Percentiles rank a stretch among this genome's conserved stretches.
Conservation (phyloP, 2,888 invertebrate species). For the Dolichopus griseipennis region DNA sequence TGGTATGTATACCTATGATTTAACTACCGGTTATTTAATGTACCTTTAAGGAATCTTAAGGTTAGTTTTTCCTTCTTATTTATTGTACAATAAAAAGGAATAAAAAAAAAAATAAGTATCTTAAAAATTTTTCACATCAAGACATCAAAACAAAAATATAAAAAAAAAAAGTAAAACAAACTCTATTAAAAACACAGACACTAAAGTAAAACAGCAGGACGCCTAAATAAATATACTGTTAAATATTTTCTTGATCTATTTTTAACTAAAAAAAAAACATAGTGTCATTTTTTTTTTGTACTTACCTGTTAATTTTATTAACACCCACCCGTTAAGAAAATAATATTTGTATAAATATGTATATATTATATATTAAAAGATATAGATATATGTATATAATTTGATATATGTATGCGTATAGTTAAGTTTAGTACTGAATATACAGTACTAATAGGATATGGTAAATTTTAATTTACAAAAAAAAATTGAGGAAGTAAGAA, state of each 20-base stretch:
- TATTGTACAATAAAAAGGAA: neutral
- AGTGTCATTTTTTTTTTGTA: neutral
- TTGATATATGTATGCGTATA: too few species aligned
- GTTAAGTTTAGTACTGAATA: too few species aligned
- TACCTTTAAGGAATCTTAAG: neutral
- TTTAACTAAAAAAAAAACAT: neutral
- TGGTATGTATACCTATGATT: neutral
- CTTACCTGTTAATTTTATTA: neutral
- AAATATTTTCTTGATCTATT: constrained; percentile 1
- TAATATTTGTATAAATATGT: too few species aligned
- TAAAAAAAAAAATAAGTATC: neutral
- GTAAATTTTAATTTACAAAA: too few species aligned
- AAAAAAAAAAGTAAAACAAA: neutral
- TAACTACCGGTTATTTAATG: neutral
- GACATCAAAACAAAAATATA: neutral
- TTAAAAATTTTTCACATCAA: neutral
- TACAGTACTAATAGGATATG: too few species aligned
- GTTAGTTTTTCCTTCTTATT: neutral
- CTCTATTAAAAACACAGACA: too few species aligned
- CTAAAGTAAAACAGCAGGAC: neutral
- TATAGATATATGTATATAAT: too few species aligned
- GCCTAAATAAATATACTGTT: neutral
- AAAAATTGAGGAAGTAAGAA: too few species aligned
- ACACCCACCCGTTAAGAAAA: neutral
- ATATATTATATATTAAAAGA: too few species aligned